Base-by-base conservation (phyloP, 2,797 vertebrate species). In the Melopsittacus undulatus region DNA sequence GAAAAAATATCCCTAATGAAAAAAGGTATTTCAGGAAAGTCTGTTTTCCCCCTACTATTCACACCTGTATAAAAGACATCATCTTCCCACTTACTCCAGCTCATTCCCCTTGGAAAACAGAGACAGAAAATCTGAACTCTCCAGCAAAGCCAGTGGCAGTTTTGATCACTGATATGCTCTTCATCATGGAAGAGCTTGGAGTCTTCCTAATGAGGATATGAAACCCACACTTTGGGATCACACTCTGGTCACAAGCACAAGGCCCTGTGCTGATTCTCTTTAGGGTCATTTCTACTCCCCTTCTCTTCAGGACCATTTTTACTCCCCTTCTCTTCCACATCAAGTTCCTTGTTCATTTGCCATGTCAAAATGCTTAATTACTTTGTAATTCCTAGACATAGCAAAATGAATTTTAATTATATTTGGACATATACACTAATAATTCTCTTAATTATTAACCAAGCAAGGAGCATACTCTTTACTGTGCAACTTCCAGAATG, bases 401-500 rank as follows among this genome's bases (percentile, higher is more conserved):
- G 89, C 79, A 92, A 97, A 95, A 96, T 93, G 89, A 97, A 94
- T 94, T 97, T 94, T 97, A 97, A 98, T 97, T 97, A 90, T 79
- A 96, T 78, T 94, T 95, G 80, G 68, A 95, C 73, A 91, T 95
- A 91, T 21, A 88, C 66, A 89, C 88, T 97, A 97, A 97, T 97
- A 94, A 96, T 24, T 77, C 40, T 23, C 79, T 96, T 95, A 97
- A 97, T 97, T 96, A 97, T 96, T 95, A 96, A 97, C 88, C 57
- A 92, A 66, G 86, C 21, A 84, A 82, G 72, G 45, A 89, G 21
- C 82, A 90, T 4, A 34, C 38, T 96, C 92, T 84, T 87, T 75
- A 78, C 45, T 57, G 57, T 51, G 90, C 42, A 54, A 52, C 61
- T 83, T 91, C 34, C 48, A 80, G 74, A 85, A 82, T 7, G 46